Base-by-base conservation (phyloP, 2,888 invertebrate species). In the Empis stercorea region DNA sequence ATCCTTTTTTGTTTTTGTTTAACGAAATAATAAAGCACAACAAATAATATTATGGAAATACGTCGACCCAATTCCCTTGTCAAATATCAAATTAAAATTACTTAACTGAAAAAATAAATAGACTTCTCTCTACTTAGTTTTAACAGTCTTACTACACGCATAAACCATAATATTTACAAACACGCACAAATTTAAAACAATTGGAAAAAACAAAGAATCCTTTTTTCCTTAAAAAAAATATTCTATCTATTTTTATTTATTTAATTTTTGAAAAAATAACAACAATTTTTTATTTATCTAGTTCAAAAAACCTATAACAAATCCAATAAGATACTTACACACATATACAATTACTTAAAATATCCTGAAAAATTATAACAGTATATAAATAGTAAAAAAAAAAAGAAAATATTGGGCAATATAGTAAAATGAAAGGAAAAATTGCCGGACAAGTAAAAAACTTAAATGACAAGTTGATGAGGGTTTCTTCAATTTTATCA, bases 131-230 rank as follows among this genome's bases (percentile, higher is more conserved):
- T 20, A 20, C 5, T 4, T 20, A 4, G 20, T 20, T 27, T 27
- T 27, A 6, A 27, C 23, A 27, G 9, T 27, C 23, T 27, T 27
- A 27, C 23, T 27, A 27, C 23, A 27, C 23, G 23, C 23, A 27
- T 27, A 27, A 3, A 27, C 23, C 9, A 2, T 27, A 27, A 4
- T 4, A 20, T n/a, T n/a, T 6, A 27, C 5, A 27, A 27, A 27
- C 23, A 27, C 23, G 23, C 23, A 27, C 20, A 20, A 20, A 30
- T 20, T 45, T 37, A 23, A 36, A 14, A 43, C 32, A 43, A 40
- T 20, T 40, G 15, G 30, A 23, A 4, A 30, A 15, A 44, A 5
- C 41, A 39, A 42, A 37, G 17, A 7, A 45, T 47, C 45, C 47
- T 48, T 50, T 20, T 20, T 20, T 20, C 4, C 20, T 5, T 20